Conservation (phyloP, 1,140 invertebrate species). For the Drosophila auraria region DNA sequence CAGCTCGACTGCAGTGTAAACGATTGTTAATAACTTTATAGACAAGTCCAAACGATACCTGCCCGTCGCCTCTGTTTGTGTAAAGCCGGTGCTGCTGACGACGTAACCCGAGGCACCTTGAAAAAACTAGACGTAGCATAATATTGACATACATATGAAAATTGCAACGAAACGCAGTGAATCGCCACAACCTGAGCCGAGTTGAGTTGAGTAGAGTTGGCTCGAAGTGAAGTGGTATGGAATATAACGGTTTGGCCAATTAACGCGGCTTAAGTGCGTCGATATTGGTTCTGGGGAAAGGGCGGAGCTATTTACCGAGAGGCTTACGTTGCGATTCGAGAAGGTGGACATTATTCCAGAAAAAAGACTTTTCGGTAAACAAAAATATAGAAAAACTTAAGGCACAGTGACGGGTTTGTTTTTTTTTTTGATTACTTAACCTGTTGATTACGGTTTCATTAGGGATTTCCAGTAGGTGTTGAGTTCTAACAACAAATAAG, state of each 20-base stretch:
- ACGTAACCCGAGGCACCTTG: constrained; percentile 70
- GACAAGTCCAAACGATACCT: constrained; percentile 25
- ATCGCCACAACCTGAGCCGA: constrained; percentile 17
- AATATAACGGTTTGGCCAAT: constrained; percentile 38
- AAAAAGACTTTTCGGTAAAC: background rate
- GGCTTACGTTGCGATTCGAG: background rate
- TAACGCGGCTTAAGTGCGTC: constrained; percentile 39
- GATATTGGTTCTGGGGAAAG: constrained; percentile 6
- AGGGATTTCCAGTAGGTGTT: too few species aligned
- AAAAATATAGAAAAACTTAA: background rate
- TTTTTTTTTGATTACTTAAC: background rate
- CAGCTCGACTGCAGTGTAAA: constrained; percentile 47
- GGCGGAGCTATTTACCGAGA: constrained; percentile 5
- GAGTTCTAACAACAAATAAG: too few species aligned
- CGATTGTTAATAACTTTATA: constrained; percentile 70
- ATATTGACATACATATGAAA: constrained; percentile 75
- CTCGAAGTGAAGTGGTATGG: constrained; percentile 9
- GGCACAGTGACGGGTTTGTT: background rate
- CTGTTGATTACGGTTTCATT: too few species aligned
- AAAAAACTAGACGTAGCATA: constrained; percentile 62
- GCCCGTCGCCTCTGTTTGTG: constrained; percentile 16
- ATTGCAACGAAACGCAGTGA: constrained; percentile 49
- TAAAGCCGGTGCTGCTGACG: constrained; percentile 26
- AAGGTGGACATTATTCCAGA: constrained; percentile 7
- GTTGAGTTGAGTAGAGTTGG: constrained; percentile 4